Percentiles rank a stretch among this genome's conserved stretches.
Evolutionary conservation across 1,140 invertebrate species (phyloP).

Genomic region (Danaus plexippus): DNA sequence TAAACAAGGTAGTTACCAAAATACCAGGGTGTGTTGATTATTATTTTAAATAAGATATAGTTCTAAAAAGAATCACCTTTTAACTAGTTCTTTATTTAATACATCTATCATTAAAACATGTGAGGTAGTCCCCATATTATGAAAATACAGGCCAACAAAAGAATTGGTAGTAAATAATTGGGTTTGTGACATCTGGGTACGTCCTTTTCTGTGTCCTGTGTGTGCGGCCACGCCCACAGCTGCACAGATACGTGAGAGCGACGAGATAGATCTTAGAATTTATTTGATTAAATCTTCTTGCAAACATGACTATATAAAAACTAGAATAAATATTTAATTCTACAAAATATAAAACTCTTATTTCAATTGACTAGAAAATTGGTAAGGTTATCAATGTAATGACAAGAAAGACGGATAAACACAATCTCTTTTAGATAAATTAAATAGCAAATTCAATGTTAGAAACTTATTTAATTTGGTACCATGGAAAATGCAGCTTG

Average conservation of each 20-base stretch:
- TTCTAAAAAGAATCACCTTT: too few species aligned
- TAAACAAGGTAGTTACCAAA: too few species aligned
- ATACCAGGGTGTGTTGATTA: too few species aligned
- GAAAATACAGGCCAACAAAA: constrained; percentile 12
- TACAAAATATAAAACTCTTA: neutral
- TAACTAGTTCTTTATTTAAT: too few species aligned
- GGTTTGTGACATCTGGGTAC: constrained; percentile 46
- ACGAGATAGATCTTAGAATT: constrained; percentile 8
- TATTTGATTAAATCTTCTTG: neutral
- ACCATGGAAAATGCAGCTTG: constrained; percentile 3
- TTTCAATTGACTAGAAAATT: neutral
- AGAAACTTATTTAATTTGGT: neutral
- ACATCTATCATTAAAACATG: too few species aligned
- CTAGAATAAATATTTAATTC: too few species aligned
- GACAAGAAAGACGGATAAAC: neutral
- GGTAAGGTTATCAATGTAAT: too few species aligned
- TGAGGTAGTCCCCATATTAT: constrained; percentile 1
- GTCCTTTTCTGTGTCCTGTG: constrained; percentile 44
- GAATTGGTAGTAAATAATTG: constrained; percentile 51
- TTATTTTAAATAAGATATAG: too few species aligned
- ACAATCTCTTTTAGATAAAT: neutral
- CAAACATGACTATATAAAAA: neutral
- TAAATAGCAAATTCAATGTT: too few species aligned
- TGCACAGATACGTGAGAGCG: constrained; percentile 5
- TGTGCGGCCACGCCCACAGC: constrained; percentile 38